phyloP scores from a whole-genome alignment of 2,888 invertebrate species.

The Marronus borbonicus region DNA sequence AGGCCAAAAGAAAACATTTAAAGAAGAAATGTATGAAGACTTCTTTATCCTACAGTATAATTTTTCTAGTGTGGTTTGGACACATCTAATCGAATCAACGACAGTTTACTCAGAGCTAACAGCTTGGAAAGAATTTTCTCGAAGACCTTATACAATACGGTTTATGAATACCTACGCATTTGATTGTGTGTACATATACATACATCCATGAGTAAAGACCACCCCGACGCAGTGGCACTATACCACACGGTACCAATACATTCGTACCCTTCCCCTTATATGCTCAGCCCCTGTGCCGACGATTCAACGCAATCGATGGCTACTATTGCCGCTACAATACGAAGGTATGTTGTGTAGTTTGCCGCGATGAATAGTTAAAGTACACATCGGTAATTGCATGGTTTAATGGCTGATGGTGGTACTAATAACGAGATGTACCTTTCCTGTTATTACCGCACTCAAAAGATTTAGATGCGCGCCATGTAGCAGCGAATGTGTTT shows the following conservation, averaged over 20 bases:
- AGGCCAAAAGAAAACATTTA: no score
- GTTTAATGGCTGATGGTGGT: slow-evolving; percentile 54
- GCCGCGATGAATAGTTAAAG: slow-evolving; percentile 66
- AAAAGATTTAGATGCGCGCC: neutral
- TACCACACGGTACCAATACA: neutral
- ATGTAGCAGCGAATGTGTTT: no score
- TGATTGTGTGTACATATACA: slow-evolving; percentile 9
- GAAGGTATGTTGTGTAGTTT: slow-evolving; percentile 65
- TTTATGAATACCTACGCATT: neutral
- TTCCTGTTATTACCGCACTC: slow-evolving; percentile 14
- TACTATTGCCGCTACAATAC: slow-evolving; percentile 37
- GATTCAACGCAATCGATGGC: neutral
- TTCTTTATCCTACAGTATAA: no score
- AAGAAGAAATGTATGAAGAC: no score
- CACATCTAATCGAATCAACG: no score
- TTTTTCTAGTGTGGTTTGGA: no score
- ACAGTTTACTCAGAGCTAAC: no score
- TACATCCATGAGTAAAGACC: slow-evolving; percentile 60
- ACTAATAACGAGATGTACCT: slow-evolving; percentile 32
- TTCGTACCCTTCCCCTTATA: neutral
- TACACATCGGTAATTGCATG: slow-evolving; percentile 63
- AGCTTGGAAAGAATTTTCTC: no score
- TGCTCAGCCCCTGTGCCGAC: neutral
- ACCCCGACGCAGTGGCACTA: slow-evolving; percentile 60
- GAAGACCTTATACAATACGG: neutral